Evolutionary conservation across 2,888 invertebrate genomes (phyloP), one percentile per base, ranked within the genome.

Genomic region (Serrognathus titanus): DNA sequence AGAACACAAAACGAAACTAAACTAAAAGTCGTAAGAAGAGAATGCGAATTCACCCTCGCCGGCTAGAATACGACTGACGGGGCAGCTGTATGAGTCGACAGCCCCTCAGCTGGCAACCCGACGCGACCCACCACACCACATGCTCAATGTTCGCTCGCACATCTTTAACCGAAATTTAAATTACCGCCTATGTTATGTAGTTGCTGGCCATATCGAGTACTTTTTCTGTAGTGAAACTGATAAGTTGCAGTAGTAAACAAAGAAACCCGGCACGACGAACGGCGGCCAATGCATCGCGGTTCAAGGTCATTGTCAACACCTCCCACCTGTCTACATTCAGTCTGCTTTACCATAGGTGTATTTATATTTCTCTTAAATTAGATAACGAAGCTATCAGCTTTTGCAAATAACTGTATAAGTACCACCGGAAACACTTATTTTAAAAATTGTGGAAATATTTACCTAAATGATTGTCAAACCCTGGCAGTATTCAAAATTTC

Each of bases 291-390:
- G 71, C 70, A 71, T 69, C 67, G 64, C 66, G 66, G 71, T 72
- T 73, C 72, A 72, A 72, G 73, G 73, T 72, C 72, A 73, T 70
- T 69, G 66, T 66, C 71, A 69, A 37, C 43, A 43, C 43, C 46
- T 52, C 52, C 41, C 49, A 54, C 49, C 48, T 47, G 48, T 39
- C 53, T 47, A 12, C 36, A 16, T 46, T 37, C 52, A 52, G 43
- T 35, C 24, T 39, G 12, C 39, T 10, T 31, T 31, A 31, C 24
- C 24, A 31, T 31, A 31, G 3, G 24, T 31, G 24, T 31, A 31
- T 31, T 31, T 31, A 31, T 31, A 31, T 31, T 31, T 31, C 24
- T 31, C 7, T n/a, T 31, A 31, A 31, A 31, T 31, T 31, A 31
- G 24, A 31, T 31, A 31, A 31, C 24, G 24, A 31, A 31, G 24